Evolutionary conservation across 2,888 invertebrate genomes (phyloP).

Genomic region (Cryptocephalus moraei): DNA sequence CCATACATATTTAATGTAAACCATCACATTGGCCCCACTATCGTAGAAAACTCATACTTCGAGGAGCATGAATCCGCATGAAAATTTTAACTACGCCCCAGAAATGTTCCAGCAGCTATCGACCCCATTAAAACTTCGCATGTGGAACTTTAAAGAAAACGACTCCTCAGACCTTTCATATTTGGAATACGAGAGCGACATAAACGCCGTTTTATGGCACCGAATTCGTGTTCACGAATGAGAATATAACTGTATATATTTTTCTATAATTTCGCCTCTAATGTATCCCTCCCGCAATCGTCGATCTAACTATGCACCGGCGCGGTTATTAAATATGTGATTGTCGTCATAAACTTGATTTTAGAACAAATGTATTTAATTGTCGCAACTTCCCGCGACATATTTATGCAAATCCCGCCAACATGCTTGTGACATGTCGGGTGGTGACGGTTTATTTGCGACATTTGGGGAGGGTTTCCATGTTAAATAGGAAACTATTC

Average conservation of each 20-base stretch:
- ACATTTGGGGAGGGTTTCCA: no score
- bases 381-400: slow-evolving; percentile 12
- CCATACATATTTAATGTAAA: no score
- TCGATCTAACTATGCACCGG: slow-evolving; percentile 16
- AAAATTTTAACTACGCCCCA: no score
- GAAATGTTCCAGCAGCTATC: not conserved
- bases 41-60: no score
- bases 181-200: slow-evolving; percentile 15
- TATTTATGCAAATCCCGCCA: slow-evolving; percentile 10
- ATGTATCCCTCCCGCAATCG: slow-evolving; percentile 7
- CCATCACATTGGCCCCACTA: no score
- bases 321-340: not conserved
- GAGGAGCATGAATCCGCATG: no score
- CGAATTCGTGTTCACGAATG: slow-evolving; percentile 20
- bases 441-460: no score
- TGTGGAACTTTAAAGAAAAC: slow-evolving; percentile 17
- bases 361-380: slow-evolving; percentile 13
- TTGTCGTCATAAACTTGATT: slow-evolving; percentile 9
- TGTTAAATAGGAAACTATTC: no score
- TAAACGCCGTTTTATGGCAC: slow-evolving; percentile 18
- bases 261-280: no score
- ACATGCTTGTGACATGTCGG: no score
- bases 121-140: slow-evolving; percentile 12
- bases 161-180: slow-evolving; percentile 9
- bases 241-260: no score